Conservation (phyloP, 2,113 vertebrate species). For the Cottus gobio region DNA sequence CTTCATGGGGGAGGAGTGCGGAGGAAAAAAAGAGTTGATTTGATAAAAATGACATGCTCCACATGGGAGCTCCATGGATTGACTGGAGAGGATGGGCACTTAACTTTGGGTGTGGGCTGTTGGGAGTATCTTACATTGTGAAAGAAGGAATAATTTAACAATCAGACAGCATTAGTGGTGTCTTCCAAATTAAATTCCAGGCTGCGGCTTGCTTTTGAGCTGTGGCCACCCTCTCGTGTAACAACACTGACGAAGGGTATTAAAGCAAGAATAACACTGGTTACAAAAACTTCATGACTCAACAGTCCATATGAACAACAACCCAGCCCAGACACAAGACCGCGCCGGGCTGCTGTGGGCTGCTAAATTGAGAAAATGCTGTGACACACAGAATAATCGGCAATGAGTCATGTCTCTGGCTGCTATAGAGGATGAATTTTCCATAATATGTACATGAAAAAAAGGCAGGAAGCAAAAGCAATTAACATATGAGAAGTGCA, state of each 20-base stretch:
- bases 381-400: constrained; percentile 38
- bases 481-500: constrained; percentile 6
- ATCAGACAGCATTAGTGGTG: not conserved
- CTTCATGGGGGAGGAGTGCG: constrained; percentile 22
- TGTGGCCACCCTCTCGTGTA: constrained; percentile 19
- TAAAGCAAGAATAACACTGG: constrained; percentile 45
- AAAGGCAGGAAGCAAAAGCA: not conserved
- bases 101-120: constrained; percentile 31
- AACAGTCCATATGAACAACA: constrained; percentile 59
- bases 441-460: not conserved
- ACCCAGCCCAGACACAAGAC: constrained; percentile 29
- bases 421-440: not conserved
- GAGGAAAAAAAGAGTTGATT: constrained; percentile 20
- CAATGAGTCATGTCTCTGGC: constrained; percentile 56
- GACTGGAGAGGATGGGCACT: constrained; percentile 22
- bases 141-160: constrained; percentile 30
- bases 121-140: constrained; percentile 31
- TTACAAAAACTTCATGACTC: constrained; percentile 65
- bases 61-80: not conserved
- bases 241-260: constrained; percentile 39
- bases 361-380: constrained; percentile 24
- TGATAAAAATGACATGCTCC: constrained; percentile 41
- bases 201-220: constrained; percentile 10
- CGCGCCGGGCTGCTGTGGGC: constrained; percentile 20
- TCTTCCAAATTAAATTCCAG: constrained; percentile 10